Evolutionary conservation across 2,113 vertebrate species (phyloP).

Genomic region (Campylomormyrus numenius): DNA sequence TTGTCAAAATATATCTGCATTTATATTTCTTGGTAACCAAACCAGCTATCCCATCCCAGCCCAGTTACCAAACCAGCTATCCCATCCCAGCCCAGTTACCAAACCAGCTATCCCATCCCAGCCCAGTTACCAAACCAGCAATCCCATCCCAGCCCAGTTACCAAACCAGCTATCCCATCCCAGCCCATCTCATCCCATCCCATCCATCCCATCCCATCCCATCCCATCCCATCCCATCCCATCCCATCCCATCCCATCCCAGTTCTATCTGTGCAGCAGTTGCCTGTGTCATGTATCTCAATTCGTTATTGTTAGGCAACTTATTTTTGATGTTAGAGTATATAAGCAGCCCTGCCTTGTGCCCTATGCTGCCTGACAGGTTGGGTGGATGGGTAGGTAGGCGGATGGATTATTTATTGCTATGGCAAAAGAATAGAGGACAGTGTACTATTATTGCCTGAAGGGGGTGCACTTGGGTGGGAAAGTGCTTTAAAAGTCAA

Average conservation of each 20-base stretch:
- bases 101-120: no score
- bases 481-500: neutral
- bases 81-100: no score
- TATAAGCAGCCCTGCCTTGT: neutral
- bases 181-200: no score
- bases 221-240: no score
- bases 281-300: neutral
- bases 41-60: neutral
- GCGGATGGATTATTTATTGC: neutral
- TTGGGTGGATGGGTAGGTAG: neutral
- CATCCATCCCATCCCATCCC: no score
- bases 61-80: no score
- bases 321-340: neutral
- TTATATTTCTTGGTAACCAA: neutral
- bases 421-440: neutral
- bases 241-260: neutral
- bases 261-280: neutral
- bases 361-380: neutral
- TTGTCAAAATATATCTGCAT: neutral
- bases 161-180: neutral
- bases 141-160: neutral
- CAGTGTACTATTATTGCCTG: neutral
- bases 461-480: neutral
- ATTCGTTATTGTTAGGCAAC: neutral
- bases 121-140: no score